These are phyloP conservation scores for Hoplodrina blanda DNA, from an alignment of 2,888 invertebrate species.

Conservation along the genomic window DNA sequence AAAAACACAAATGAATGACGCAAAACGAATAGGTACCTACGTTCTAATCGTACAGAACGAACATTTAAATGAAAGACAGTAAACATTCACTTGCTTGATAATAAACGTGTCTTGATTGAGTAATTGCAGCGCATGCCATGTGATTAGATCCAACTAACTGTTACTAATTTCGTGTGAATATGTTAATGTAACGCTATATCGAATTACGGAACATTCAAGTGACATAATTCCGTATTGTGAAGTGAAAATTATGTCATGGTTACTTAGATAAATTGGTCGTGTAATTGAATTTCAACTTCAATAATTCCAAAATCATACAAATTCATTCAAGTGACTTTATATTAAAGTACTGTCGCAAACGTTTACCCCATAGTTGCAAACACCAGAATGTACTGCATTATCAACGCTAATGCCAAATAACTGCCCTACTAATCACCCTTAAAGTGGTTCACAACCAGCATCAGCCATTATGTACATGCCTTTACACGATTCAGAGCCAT, in stretches of 20 bases:
- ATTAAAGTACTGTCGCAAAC: too few relatives aligned
- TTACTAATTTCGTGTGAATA: conserved; percentile 38
- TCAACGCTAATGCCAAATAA: background rate
- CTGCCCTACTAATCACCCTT: too few relatives aligned
- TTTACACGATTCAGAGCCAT: conserved; percentile 23
- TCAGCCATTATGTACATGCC: conserved; percentile 9
- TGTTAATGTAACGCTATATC: conserved; percentile 16
- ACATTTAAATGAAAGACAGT: conserved; percentile 3
- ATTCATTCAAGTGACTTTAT: background rate
- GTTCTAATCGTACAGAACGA: background rate
- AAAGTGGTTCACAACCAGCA: background rate
- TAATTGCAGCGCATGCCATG: conserved; percentile 18
- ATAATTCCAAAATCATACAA: background rate
- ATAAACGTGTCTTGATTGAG: conserved; percentile 24
- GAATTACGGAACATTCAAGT: conserved; percentile 10
- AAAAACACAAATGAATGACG: background rate
- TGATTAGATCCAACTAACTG: conserved; percentile 19
- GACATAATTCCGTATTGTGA: conserved; percentile 20
- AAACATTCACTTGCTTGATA: background rate
- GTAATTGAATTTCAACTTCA: background rate
- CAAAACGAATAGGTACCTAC: background rate
- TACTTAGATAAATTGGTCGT: background rate
- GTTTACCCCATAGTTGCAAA: too few relatives aligned
- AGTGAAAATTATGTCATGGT: conserved; percentile 17
- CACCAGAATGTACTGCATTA: background rate